Evolutionary conservation across 2,113 vertebrate genomes (phyloP).

Genomic region (Rynchops niger): DNA sequence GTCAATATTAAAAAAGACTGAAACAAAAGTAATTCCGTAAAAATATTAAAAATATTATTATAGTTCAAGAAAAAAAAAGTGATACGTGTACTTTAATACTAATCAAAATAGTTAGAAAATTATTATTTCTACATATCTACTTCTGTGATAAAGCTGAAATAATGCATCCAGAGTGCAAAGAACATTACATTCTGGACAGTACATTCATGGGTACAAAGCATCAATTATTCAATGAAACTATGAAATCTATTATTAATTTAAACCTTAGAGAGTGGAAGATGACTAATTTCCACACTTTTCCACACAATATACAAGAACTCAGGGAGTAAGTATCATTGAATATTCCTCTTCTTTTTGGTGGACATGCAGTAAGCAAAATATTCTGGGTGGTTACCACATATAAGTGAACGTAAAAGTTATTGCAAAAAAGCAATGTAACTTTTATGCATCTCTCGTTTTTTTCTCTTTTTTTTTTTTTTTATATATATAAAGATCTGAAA

Average conservation of each 20-base stretch:
- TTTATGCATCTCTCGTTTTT: neutral
- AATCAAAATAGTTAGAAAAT: neutral
- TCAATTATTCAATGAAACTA: neutral
- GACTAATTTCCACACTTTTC: neutral
- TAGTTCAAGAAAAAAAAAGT: neutral
- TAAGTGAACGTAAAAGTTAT: neutral
- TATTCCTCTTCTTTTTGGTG: neutral
- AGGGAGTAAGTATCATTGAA: neutral
- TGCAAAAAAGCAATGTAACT: neutral
- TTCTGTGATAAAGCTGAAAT: neutral
- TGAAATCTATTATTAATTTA: constrained; percentile 31
- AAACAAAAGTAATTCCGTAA: neutral
- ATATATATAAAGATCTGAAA: neutral
- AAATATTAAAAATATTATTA: neutral
- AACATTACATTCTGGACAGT: neutral
- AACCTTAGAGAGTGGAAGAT: neutral
- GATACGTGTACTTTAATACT: neutral
- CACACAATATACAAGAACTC: neutral
- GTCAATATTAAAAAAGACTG: neutral
- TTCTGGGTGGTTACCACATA: neutral
- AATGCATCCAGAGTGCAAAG: neutral
- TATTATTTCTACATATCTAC: neutral
- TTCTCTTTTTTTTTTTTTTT: neutral
- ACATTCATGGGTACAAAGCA: neutral
- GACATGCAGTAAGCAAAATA: neutral